Evolutionary conservation across 2,113 vertebrate species (phyloP).

Genomic region (Camelus dromedarius): DNA sequence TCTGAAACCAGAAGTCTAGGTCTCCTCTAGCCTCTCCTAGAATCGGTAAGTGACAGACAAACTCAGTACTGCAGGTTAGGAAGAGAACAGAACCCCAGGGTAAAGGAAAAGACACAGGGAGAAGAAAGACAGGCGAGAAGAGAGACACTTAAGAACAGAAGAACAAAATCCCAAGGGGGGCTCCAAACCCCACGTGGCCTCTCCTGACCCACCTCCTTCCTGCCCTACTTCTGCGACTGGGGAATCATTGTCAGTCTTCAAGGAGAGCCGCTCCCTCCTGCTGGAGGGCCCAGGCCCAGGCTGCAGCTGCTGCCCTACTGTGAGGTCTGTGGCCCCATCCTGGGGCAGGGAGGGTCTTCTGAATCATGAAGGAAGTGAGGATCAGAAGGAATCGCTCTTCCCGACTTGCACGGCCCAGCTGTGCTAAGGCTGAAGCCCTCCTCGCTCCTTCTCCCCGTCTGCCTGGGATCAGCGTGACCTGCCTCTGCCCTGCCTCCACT

Average conservation of each 20-base stretch:
- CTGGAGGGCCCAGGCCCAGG: not conserved
- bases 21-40: not conserved
- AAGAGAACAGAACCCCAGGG: not conserved
- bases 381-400: not conserved
- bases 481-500: not conserved
- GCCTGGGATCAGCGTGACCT: not conserved
- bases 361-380: not conserved
- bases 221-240: too few species aligned
- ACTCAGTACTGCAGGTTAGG: not conserved
- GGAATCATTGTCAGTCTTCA: not conserved
- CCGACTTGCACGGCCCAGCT: not conserved
- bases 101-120: not conserved
- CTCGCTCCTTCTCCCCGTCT: not conserved
- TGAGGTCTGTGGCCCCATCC: not conserved
- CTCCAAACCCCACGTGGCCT: not conserved
- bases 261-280: not conserved
- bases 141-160: not conserved
- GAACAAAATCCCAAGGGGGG: not conserved
- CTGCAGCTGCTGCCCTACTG: not conserved
- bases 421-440: not conserved
- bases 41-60: not conserved
- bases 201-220: not conserved
- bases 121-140: not conserved
- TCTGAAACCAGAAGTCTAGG: not conserved
- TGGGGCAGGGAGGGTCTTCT: not conserved